phyloP scores from a whole-genome alignment of 1,140 invertebrate genomes.

The Idris sp. region DNA sequence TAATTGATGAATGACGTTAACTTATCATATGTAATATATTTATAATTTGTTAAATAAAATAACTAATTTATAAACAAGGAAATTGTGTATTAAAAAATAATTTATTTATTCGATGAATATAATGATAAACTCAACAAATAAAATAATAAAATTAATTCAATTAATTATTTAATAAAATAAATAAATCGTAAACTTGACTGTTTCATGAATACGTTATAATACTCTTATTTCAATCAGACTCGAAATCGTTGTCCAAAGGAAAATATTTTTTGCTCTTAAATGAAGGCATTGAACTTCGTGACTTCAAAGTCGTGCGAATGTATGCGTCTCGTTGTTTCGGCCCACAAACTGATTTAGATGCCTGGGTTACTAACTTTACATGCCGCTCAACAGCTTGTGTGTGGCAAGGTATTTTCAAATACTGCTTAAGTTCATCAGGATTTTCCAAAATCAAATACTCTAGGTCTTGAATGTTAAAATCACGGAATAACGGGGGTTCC shows the following conservation, averaged over 20 bases:
- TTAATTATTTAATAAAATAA: too few relatives aligned
- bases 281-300: background rate
- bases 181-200: too few relatives aligned
- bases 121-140: too few relatives aligned
- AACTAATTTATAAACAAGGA: too few relatives aligned
- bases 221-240: background rate
- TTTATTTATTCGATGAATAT: too few relatives aligned
- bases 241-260: background rate
- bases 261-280: background rate
- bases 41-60: too few relatives aligned
- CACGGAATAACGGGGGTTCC: slow-evolving; percentile 6
- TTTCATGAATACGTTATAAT: too few relatives aligned
- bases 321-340: background rate
- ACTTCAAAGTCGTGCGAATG: background rate
- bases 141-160: too few relatives aligned
- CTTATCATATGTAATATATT: too few relatives aligned
- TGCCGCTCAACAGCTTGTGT: slow-evolving; percentile 12
- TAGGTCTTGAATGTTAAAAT: slow-evolving; percentile 4
- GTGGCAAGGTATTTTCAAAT: slow-evolving; percentile 5
- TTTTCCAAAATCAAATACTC: background rate
- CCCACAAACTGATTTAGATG: background rate
- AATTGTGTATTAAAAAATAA: too few relatives aligned
- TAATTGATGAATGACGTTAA: too few relatives aligned
- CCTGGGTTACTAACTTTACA: slow-evolving; percentile 3
- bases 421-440: background rate